Conservation (phyloP, 2,797 vertebrate genomes). For the Sebastes taczanowskii region DNA sequence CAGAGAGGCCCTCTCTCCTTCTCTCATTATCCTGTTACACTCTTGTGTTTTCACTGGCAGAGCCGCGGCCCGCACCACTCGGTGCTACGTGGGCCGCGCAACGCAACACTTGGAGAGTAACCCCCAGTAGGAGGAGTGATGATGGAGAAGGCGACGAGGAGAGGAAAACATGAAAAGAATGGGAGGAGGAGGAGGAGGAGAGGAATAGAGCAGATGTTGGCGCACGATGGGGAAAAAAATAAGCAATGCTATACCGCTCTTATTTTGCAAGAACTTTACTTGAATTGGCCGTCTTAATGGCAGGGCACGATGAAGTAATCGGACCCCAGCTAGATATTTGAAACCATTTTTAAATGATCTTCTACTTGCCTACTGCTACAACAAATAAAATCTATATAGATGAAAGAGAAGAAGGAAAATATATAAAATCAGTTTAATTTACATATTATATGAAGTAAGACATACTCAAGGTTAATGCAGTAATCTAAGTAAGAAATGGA, state of each 20-base stretch:
- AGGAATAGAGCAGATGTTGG: slow-evolving; percentile 47
- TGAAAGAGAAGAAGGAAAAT: not conserved
- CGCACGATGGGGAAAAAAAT: not conserved
- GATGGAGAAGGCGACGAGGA: slow-evolving; percentile 56
- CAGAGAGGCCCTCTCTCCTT: slow-evolving; percentile 61
- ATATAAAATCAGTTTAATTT: not conserved
- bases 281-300: not conserved
- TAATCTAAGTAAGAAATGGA: not conserved
- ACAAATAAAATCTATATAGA: not conserved
- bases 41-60: slow-evolving; percentile 79
- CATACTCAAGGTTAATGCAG: not conserved
- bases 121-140: slow-evolving; percentile 54
- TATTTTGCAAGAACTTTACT: not conserved
- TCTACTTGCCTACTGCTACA: too few relatives aligned
- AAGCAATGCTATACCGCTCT: not conserved
- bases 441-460: not conserved
- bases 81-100: slow-evolving; percentile 51
- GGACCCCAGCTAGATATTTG: not conserved
- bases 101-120: slow-evolving; percentile 52
- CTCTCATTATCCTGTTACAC: slow-evolving; percentile 79
- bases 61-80: slow-evolving; percentile 23
- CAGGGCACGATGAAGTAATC: not conserved
- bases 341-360: not conserved
- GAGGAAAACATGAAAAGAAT: slow-evolving; percentile 57
- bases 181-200: slow-evolving; percentile 16